phyloP scores from a whole-genome alignment of 2,797 vertebrate genomes.

The Acridotheres tristis region DNA sequence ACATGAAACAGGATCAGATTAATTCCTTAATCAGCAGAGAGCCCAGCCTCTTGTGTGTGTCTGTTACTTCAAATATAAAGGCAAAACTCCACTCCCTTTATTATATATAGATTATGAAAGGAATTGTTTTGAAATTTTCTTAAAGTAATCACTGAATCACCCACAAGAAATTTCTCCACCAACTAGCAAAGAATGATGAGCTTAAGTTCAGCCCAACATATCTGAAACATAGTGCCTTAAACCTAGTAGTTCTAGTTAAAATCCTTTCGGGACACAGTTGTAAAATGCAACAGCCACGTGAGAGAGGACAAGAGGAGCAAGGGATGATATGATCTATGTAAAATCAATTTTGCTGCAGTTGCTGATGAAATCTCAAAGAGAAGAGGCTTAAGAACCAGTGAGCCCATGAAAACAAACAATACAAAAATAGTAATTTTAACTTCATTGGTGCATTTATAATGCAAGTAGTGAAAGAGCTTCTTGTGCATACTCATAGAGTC shows the following conservation, averaged over 20 bases:
- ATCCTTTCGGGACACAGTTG: neutral
- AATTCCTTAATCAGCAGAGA: neutral
- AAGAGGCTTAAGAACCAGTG: neutral
- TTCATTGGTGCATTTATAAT: slow-evolving; percentile 44
- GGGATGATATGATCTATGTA: neutral
- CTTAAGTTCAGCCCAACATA: neutral
- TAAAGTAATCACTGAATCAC: neutral
- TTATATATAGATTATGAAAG: neutral
- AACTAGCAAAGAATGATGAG: neutral
- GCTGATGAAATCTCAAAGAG: neutral
- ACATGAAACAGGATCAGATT: neutral
- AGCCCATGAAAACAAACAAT: neutral
- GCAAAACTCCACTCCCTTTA: neutral
- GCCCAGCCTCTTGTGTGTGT: neutral
- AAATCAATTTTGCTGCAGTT: neutral
- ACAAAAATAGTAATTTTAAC: slow-evolving; percentile 36
- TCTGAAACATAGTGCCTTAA: neutral
- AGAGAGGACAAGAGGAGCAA: neutral
- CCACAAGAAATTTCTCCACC: neutral
- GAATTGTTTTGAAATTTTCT: neutral
- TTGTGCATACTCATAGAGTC: neutral
- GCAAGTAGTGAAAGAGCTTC: slow-evolving; percentile 15
- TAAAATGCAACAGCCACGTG: neutral
- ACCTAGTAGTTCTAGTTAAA: neutral
- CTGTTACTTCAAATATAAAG: neutral